These are phyloP conservation scores for Orthonyx spaldingii DNA, from an alignment of 2,113 vertebrate species.

Conservation along the genomic window DNA sequence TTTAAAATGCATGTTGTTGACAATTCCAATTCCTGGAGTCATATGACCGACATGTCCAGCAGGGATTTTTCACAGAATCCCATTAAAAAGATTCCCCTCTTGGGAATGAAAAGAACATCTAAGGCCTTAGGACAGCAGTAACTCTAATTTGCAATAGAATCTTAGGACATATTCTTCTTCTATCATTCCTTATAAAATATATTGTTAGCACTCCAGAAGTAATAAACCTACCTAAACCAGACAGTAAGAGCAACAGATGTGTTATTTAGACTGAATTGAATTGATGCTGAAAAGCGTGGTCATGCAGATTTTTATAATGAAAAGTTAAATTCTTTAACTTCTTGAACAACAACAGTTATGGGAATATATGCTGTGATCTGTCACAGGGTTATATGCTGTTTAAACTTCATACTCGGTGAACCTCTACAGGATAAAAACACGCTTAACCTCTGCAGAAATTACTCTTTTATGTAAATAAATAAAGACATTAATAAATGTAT, in stretches of 20 bases:
- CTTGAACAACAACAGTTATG: not conserved
- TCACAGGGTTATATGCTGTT: not conserved
- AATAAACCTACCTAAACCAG: not conserved
- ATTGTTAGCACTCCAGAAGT: not conserved
- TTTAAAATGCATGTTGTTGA: constrained; percentile 1
- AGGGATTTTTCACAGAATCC: not conserved
- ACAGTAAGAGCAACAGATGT: not conserved
- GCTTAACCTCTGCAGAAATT: not conserved
- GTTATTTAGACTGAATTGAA: not conserved
- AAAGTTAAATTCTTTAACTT: not conserved
- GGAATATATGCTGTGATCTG: not conserved
- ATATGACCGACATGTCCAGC: not conserved
- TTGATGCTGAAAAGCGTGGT: not conserved
- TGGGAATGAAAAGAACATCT: not conserved
- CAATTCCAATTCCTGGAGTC: not conserved
- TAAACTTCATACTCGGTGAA: not conserved
- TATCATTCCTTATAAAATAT: not conserved
- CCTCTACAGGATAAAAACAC: not conserved
- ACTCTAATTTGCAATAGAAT: not conserved
- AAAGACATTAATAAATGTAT: not conserved
- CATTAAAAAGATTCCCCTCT: not conserved
- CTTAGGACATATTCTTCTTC: not conserved
- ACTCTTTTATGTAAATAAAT: not conserved
- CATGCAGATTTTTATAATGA: not conserved
- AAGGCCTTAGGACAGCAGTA: not conserved